Conservation (phyloP, 2,888 invertebrate species). For the Himalopsyche kuldschensis region DNA sequence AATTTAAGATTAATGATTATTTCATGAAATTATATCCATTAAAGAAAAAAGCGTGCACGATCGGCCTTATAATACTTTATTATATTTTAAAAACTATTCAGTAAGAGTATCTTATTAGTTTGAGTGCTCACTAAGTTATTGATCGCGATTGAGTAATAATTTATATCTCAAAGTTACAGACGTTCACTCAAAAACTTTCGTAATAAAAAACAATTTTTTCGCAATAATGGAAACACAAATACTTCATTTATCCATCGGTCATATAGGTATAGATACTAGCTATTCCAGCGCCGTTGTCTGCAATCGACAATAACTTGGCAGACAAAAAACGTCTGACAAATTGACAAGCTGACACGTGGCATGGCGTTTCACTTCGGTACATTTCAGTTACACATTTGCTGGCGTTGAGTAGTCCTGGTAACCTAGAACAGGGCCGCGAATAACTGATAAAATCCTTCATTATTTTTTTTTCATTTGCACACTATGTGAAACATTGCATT, state of each 20-base stretch:
- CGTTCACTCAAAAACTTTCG: neutral
- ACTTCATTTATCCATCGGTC: neutral
- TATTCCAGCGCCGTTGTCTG: conserved; percentile 10
- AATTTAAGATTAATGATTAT: no score
- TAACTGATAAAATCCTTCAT: neutral
- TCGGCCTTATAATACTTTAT: no score
- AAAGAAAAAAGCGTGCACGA: no score
- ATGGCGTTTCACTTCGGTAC: neutral
- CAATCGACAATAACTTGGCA: conserved; percentile 23
- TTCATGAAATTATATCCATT: no score
- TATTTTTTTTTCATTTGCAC: neutral
- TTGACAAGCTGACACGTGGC: conserved; percentile 33
- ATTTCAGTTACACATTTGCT: neutral
- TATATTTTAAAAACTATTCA: no score
- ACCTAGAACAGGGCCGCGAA: neutral
- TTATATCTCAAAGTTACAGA: no score
- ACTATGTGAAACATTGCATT: neutral
- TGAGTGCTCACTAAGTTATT: no score
- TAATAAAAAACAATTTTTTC: neutral
- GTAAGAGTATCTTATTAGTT: no score
- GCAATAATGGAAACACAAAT: neutral
- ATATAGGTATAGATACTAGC: neutral
- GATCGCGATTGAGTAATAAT: no score
- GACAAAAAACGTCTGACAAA: conserved; percentile 36
- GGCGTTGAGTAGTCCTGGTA: neutral